Evolutionary conservation across 2,113 vertebrate species (phyloP), one percentile per base, ranked within the genome.

Genomic region (Myanophis thanlyinensis): DNA sequence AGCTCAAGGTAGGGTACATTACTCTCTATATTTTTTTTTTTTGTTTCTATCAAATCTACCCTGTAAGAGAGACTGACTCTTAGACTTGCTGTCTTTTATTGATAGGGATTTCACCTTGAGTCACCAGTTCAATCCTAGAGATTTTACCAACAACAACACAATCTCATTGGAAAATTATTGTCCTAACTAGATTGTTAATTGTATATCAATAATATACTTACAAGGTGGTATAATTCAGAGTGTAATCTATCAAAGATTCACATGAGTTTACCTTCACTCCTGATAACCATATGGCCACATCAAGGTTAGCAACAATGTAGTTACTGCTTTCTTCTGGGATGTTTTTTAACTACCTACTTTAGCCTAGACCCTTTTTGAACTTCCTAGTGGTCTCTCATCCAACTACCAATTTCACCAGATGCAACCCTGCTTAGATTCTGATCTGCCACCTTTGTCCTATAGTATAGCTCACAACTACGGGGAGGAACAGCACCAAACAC

Each of bases 1-100:
- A 80, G 2, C 12, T 23, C 11, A 18, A 59, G 40, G 44, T 23
- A 3, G 48, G 15, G 15, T 88, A 54, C 9, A 18, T 30, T 5
- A 12, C 35, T 88, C 1, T 59, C 30, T 2, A 25, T 59, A 5
- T 54, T 10, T 3, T 0, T 10, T 3, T 0, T 0, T 18, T 15
- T 27, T 62, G 54, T 62, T 88, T 89, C 59, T 56, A 30, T 35
- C 13, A 91, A 35, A 23, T 46, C 73, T 46, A 30, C 25, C 73
- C 1, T 85, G 11, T 90, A 22, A 35, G 27, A 22, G 15, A 73
- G 46, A 40, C 9, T 9, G 56, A 89, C 3, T 80, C 20, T 48
- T 30, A 90, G 52, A 35, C 3, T 35, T 35, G 18, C 35, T 80
- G 67, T 40, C 67, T 44, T 44, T 80, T 80, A 80, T 89, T 1